phyloP scores from a whole-genome alignment of 2,888 invertebrate genomes.

The Drosophila tanythrix region DNA sequence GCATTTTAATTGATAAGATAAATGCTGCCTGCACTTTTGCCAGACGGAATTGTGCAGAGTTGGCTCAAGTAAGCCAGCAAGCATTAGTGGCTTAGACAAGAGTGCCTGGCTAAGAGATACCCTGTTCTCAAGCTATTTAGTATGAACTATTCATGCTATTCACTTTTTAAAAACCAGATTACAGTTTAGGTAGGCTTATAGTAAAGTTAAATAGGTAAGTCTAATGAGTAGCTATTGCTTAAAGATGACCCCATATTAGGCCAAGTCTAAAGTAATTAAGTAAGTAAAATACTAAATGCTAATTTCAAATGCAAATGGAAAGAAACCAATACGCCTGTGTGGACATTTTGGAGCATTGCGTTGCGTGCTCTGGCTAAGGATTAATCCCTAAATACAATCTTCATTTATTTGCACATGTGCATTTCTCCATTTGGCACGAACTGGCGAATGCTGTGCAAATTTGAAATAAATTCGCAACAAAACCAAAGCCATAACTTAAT shows the following conservation, averaged over 20 bases:
- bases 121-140: neutral
- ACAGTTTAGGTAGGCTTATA: too few species aligned
- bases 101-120: neutral
- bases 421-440: neutral
- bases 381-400: neutral
- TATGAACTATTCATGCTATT: neutral
- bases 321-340: too few species aligned
- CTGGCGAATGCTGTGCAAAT: neutral
- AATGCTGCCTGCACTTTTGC: neutral
- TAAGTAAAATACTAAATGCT: too few species aligned
- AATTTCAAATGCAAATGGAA: too few species aligned
- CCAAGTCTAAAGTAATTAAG: too few species aligned
- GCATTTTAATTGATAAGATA: neutral
- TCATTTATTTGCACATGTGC: neutral
- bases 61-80: neutral
- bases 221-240: too few species aligned
- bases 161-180: neutral
- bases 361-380: neutral
- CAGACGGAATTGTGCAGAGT: neutral
- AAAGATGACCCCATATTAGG: too few species aligned
- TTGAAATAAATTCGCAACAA: too few species aligned
- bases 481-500: conserved; percentile 44
- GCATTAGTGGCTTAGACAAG: neutral
- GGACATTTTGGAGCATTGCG: neutral
- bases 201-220: too few species aligned